phyloP scores from a whole-genome alignment of 2,888 invertebrate genomes.

The Aspidiotus rigidus region DNA sequence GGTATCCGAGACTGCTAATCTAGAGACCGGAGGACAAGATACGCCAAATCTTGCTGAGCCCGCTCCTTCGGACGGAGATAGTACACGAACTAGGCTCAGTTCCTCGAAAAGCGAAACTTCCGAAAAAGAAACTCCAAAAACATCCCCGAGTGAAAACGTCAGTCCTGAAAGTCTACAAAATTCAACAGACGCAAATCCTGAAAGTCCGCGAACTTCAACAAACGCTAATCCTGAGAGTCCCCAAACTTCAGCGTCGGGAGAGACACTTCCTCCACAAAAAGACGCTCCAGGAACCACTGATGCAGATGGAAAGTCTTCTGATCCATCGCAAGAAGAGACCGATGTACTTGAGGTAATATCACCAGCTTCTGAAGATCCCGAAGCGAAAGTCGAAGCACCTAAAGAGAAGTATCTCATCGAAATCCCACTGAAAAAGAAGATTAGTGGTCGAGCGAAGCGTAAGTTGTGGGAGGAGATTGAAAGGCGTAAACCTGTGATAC shows the following conservation, averaged over 20 bases:
- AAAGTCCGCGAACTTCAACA: neutral
- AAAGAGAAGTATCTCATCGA: slow-evolving; percentile 20
- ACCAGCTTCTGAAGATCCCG: neutral
- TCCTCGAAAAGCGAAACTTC: too few species aligned
- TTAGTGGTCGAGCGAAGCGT: slow-evolving; percentile 12
- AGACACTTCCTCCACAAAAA: neutral
- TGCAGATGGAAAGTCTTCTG: neutral
- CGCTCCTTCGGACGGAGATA: neutral
- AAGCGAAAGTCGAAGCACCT: neutral
- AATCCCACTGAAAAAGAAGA: slow-evolving; percentile 23
- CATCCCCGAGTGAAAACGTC: too few species aligned
- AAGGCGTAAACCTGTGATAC: slow-evolving; percentile 25
- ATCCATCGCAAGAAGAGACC: neutral
- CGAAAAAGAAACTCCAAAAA: too few species aligned
- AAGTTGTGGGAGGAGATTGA: slow-evolving; percentile 31
- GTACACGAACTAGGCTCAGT: too few species aligned
- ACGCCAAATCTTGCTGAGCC: neutral
- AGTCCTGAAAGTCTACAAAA: too few species aligned
- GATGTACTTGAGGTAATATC: neutral
- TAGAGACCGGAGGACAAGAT: neutral
- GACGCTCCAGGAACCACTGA: neutral
- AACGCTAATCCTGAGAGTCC: neutral
- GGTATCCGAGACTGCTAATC: too few species aligned
- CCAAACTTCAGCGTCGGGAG: neutral
- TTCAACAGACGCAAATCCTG: neutral